Evolutionary conservation across 30 jellyfish, hydroid and myxozoan species (phyloP), one percentile per base, ranked within the genome.

Genomic region (Hydractinia echinata): DNA sequence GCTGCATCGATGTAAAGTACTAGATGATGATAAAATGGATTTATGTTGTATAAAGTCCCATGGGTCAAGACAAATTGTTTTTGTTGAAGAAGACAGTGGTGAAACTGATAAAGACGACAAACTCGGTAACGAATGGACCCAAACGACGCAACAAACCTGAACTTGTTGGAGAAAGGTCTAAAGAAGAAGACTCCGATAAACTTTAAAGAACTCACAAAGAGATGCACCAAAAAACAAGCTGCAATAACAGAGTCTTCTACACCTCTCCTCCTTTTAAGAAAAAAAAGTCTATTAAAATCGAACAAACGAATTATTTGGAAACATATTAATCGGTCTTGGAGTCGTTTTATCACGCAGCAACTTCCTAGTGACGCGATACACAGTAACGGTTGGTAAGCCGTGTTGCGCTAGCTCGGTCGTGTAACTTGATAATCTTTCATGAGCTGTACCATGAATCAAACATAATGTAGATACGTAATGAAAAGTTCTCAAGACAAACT

Each of bases 141-240:
- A 92, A 81, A 86, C 96, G 50, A 88, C 98, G 21, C 96, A 92
- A 50, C 98, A 92, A 58, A 87, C 91, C 76, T 92, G 67, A 86
- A 86, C 50, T 53, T 89, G 11, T 82, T 92, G 8, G 94, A 84
- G 79, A 79, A 90, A 50, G 95, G 83, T 73, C 84, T 92, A 51
- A 92, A 81, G 73, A 79, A 73, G 64, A 70, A 71, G 6, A 58
- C 66, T 62, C n/a, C 78, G 14, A 88, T 79, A 51, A 68, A 44
- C 10, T 87, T 92, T 80, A 69, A 83, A 67, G 79, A 76, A 11
- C 56, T 92, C 58, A 20, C 74, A 44, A 79, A 79, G 58, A 88
- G 82, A 53, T 58, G 83, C 83, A 92, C 58, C 16, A 87, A 94
- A 30, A 86, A 92, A 76, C 96, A 86, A 79, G 98, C 96, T 51